Evolutionary conservation across 92 coral and sea anemone species (phyloP).

Genomic region (Galaxea fascicularis): DNA sequence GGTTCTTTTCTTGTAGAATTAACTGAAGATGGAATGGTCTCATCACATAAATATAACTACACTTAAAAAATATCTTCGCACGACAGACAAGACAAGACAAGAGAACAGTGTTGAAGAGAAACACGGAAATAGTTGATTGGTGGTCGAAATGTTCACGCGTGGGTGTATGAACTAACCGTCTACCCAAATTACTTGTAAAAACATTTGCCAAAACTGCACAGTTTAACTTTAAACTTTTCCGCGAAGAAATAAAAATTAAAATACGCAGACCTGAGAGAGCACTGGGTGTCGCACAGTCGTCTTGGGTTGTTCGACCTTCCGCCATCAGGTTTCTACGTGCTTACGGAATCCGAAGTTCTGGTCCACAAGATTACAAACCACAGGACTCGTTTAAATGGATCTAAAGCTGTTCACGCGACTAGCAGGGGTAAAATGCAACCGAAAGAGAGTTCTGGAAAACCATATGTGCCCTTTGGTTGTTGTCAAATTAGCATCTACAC

Average conservation of each 20-base stretch:
- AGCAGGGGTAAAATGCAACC: neutral
- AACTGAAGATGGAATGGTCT: neutral
- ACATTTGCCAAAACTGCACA: neutral
- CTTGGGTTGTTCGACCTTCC: neutral
- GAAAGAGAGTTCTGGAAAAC: conserved; percentile 31
- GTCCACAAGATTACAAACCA: neutral
- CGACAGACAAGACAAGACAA: neutral
- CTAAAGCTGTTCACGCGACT: conserved; percentile 2
- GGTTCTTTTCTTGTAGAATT: neutral
- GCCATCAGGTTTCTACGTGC: neutral
- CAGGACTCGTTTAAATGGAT: neutral
- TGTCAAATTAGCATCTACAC: neutral
- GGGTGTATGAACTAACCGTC: neutral
- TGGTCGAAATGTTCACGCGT: neutral
- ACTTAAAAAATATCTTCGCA: neutral
- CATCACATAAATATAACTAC: neutral
- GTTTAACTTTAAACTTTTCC: neutral
- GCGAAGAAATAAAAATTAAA: neutral
- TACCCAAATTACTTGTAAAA: neutral
- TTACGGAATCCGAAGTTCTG: neutral
- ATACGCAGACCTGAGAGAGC: conserved; percentile 20
- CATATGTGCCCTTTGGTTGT: conserved; percentile 19
- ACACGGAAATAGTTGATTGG: conserved; percentile 11
- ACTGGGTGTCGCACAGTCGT: neutral
- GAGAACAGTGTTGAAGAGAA: neutral